phyloP scores from a whole-genome alignment of 2,888 invertebrate genomes.

The Eilema depressum region DNA sequence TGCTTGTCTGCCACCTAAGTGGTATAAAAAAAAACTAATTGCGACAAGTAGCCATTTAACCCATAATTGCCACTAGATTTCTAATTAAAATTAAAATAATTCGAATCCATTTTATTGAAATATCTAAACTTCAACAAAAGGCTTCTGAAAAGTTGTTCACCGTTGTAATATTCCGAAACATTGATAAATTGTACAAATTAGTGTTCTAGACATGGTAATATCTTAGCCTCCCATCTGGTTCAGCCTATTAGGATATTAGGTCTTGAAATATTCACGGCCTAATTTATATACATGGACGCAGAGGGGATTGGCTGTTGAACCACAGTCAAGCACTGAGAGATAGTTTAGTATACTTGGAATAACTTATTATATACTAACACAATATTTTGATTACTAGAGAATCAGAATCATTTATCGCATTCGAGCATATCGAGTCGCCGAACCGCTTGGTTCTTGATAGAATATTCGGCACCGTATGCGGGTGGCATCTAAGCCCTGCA shows the following conservation, averaged over 20 bases:
- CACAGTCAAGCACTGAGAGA: background rate
- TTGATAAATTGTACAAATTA: slow-evolving; percentile 5
- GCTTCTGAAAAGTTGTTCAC: slow-evolving; percentile 5
- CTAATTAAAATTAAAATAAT: background rate
- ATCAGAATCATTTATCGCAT: too few species aligned
- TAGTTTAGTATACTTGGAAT: background rate
- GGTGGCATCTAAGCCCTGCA: too few species aligned
- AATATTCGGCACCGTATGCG: too few species aligned
- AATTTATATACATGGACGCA: background rate
- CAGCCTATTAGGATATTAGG: background rate
- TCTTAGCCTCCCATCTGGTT: background rate
- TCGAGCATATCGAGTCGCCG: too few species aligned
- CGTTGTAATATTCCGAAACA: slow-evolving; percentile 6
- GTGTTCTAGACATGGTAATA: background rate
- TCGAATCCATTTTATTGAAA: background rate
- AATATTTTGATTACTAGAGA: background rate
- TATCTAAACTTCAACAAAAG: background rate
- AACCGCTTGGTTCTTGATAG: too few species aligned
- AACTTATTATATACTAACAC: background rate
- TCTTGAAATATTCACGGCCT: background rate
- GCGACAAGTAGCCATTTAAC: background rate
- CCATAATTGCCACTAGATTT: background rate
- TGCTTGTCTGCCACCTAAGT: too few species aligned
- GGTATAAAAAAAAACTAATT: too few species aligned
- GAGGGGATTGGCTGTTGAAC: background rate